A percentile compares a stretch with the other conserved stretches of the same genome.
Evolutionary conservation across 2,113 vertebrate genomes (phyloP).

Genomic region (Macrotis lagotis): DNA sequence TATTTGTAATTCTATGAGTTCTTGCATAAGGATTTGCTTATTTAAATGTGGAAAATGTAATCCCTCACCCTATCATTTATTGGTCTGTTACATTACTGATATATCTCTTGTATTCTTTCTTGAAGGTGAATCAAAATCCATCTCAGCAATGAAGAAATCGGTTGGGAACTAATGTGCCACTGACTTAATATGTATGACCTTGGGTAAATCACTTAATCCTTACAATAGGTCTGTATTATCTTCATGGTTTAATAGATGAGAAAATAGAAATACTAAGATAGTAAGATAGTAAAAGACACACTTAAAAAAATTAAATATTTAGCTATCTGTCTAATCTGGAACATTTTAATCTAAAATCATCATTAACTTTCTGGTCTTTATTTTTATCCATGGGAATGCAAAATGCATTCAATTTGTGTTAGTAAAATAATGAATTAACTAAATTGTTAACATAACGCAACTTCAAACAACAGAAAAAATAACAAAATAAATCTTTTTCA

Average conservation of each 20-base stretch:
- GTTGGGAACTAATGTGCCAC: accelerated
- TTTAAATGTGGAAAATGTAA: background rate
- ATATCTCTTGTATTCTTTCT: background rate
- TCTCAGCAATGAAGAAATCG: background rate
- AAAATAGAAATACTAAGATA: background rate
- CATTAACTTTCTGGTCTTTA: background rate
- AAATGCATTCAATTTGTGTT: background rate
- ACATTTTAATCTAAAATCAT: background rate
- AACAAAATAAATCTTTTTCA: background rate
- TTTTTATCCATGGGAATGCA: background rate
- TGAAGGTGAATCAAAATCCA: background rate
- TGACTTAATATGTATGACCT: background rate
- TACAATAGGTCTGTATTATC: too few species aligned
- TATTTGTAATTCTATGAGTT: too few species aligned
- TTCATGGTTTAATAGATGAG: background rate
- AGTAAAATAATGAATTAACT: background rate
- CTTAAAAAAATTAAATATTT: background rate
- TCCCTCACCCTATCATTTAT: background rate
- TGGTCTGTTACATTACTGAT: background rate
- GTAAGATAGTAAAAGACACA: background rate
- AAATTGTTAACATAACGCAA: background rate
- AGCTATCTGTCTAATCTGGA: background rate
- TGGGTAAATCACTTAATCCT: too few species aligned
- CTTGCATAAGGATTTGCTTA: background rate
- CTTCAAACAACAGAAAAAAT: background rate